Base-by-base conservation (phyloP, 2,113 vertebrate species). In the Danionella cerebrum region DNA sequence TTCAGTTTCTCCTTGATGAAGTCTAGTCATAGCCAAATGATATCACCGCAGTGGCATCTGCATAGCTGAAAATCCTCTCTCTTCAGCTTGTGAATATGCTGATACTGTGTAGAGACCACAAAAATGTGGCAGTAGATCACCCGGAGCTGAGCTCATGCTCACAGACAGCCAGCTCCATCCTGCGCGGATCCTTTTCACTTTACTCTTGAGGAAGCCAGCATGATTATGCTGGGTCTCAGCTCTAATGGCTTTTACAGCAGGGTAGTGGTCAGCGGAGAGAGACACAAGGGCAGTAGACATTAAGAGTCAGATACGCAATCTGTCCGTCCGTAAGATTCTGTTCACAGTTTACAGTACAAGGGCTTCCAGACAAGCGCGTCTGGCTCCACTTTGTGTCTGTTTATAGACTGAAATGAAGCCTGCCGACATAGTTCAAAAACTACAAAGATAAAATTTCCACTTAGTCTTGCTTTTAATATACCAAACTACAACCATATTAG, bases 341-440 rank as follows among this genome's bases (percentile, higher is more conserved):
- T 64, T 64, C 29, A 35, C 44, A 35, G 60, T 33, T 48, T 64
- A 64, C 60, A 48, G 42, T 36, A 36, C 4, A 33, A 48, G 18
- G 59, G 29, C 12, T 29, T 64, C 29, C n/a, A 48, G 60, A 64
- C 60, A 64, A 50, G 44, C 13, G 45, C 6, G 25, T 64, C 60
- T 64, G 44, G 60, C 44, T 64, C 29, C 42, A 64, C 44, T 64
- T 64, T 64, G 41, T 22, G 31, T 11, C 60, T 64, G 27, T 64
- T 64, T 64, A 64, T 50, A 64, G 60, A 48, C 42, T 13, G 42
- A 47, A 48, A 64, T 50, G 16, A 36, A 48, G 29, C 19, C 22
- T 4, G 2, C 4, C 31, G 60, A 64, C 60, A 42, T 64, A 64
- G 36, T 64, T 64, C 18, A 24, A 11, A 31, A 24, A 14, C 39